Base-by-base conservation (phyloP, 2,888 invertebrate genomes). In the Steinernema scapterisci region DNA sequence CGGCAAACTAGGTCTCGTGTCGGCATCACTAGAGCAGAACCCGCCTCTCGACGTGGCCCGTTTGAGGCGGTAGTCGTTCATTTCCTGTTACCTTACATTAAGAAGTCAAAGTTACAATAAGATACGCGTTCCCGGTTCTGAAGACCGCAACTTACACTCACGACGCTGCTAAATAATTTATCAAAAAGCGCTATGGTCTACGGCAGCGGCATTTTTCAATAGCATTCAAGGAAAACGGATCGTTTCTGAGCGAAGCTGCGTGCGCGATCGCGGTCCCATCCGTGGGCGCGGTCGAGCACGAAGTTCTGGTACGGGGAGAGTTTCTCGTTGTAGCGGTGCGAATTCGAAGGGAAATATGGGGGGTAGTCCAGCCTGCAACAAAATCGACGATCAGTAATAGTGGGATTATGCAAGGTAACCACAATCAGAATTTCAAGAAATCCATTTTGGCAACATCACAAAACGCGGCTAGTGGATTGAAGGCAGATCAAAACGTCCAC, bases 61-160 rank as follows among this genome's bases (percentile, higher is more conserved):
- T 63, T 25, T 63, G 63, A 63, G 63, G 38, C 63, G 63, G 63
- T 63, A 63, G 63, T 63, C 63, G 63, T 63, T 63, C 63, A 63
- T 63, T 6, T 63, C 19, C 63, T 63, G 23, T 54, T 13, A 63
- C 27, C 7, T 27, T 31, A 31, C 6, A n/a, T 63, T 63, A 63
- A 31, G 1, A 63, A 13, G 31, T 31, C 9, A n/a, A 27, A 31
- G 16, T 31, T 16, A 31, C 11, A 63, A 31, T 63, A 38, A 38
- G 31, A 16, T 1, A 31, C 11, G 7, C 63, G 54, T 25, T 54
- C 25, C 25, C 54, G 27, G 63, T 11, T 63, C 63, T 6, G 38
- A 9, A 38, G 31, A 63, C 63, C 63, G 63, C n/a, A 38, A 63
- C 63, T 63, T 63, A 63, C 63, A 31, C 9, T 13, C 27, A 16